Conservation (phyloP, 2,888 invertebrate species). For the Xestoiulus laeticollis region DNA sequence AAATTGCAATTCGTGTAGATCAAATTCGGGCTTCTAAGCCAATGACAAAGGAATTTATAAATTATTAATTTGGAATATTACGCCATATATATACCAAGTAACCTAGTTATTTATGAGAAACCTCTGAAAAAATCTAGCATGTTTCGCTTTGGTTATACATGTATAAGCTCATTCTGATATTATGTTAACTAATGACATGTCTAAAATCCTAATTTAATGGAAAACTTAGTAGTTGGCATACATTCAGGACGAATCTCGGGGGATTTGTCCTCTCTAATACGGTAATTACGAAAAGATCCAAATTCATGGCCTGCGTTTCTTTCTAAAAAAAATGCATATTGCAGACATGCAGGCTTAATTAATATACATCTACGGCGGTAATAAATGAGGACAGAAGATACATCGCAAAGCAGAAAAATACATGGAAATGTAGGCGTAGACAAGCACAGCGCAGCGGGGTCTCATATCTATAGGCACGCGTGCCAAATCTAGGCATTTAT, state of each 20-base stretch:
- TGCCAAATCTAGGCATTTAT: background rate
- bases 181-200: background rate
- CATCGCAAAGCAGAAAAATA: background rate
- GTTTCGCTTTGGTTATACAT: background rate
- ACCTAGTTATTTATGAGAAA: background rate
- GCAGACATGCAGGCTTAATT: conserved; percentile 23
- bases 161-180: background rate
- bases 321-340: background rate
- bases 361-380: background rate
- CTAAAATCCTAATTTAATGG: conserved; percentile 33
- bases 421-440: background rate
- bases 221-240: conserved; percentile 34
- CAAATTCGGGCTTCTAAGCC: background rate
- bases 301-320: conserved; percentile 20
- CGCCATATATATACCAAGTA: background rate
- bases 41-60: background rate
- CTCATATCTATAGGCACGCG: background rate
- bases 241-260: conserved; percentile 9
- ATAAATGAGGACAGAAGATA: background rate
- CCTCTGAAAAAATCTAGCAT: background rate
- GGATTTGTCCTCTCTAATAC: conserved; percentile 25
- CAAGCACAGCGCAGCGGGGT: background rate
- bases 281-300: conserved; percentile 34
- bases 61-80: conserved; percentile 15
- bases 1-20: background rate